Conservation (phyloP, 2,888 invertebrate species). For the Hirtodrosophila alboralis region DNA sequence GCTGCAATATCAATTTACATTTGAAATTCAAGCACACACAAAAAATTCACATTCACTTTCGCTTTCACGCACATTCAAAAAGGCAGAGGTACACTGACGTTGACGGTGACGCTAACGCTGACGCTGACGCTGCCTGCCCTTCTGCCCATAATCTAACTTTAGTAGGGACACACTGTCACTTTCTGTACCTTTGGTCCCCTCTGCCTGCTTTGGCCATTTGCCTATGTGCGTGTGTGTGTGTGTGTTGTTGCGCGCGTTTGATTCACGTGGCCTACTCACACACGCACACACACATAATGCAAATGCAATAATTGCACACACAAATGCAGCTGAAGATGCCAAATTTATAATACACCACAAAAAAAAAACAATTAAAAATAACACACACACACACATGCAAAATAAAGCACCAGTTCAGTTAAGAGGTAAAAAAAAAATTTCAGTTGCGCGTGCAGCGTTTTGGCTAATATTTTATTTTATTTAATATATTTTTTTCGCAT, state of each 20-base stretch:
- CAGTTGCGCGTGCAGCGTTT: slow-evolving; percentile 12
- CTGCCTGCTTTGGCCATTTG: slow-evolving; percentile 7
- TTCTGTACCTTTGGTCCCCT: slow-evolving; percentile 48
- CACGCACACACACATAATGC: slow-evolving; percentile 29
- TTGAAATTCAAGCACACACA: slow-evolving; percentile 2
- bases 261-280: slow-evolving; percentile 70
- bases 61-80: slow-evolving; percentile 41
- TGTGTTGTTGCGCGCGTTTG: slow-evolving; percentile 69
- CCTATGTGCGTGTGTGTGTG: slow-evolving; percentile 17
- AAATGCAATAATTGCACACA: slow-evolving; percentile 44
- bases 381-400: slow-evolving; percentile 11
- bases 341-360: slow-evolving; percentile 7
- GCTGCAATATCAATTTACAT: too few species aligned
- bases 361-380: slow-evolving; percentile 16
- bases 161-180: slow-evolving; percentile 54
- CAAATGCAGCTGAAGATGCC: slow-evolving; percentile 21
- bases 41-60: slow-evolving; percentile 58
- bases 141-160: slow-evolving; percentile 21
- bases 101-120: slow-evolving; percentile 12
- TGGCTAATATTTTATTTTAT: slow-evolving; percentile 5
- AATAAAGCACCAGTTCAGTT: slow-evolving; percentile 17
- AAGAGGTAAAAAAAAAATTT: slow-evolving; percentile 24
- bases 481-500: slow-evolving; percentile 6
- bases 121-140: slow-evolving; percentile 24
- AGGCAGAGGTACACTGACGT: slow-evolving; percentile 19